phyloP scores from a whole-genome alignment of 2,888 invertebrate genomes.

The Conops quadrifasciatus region DNA sequence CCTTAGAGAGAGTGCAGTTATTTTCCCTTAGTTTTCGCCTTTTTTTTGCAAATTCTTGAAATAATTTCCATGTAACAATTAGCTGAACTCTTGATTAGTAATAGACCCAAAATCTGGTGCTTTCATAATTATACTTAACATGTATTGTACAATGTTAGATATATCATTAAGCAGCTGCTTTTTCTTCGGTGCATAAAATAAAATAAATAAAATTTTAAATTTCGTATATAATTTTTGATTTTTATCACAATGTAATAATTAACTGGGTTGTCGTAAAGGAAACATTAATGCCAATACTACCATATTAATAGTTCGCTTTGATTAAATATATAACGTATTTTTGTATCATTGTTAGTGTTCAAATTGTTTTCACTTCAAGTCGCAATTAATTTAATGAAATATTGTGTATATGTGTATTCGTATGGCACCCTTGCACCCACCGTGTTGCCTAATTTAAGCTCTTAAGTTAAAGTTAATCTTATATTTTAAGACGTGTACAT shows the following conservation, averaged over 20 bases:
- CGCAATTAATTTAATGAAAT: not conserved
- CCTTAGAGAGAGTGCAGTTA: constrained; percentile 3
- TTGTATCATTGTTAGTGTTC: too few species aligned
- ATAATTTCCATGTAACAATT: constrained; percentile 4
- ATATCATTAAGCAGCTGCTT: not conserved
- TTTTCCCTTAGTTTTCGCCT: too few species aligned
- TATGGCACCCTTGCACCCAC: not conserved
- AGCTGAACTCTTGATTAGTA: constrained; percentile 19
- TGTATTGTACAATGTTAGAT: not conserved
- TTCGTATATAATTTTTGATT: constrained; percentile 22
- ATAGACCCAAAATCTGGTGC: not conserved
- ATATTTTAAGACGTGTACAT: not conserved
- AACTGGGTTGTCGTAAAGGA: constrained; percentile 17
- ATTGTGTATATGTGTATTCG: not conserved
- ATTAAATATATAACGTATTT: too few species aligned
- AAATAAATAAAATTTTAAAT: not conserved
- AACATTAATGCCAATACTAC: too few species aligned
- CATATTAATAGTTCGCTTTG: too few species aligned
- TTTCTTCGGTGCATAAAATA: not conserved
- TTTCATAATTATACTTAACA: not conserved
- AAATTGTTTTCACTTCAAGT: not conserved
- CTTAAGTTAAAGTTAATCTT: constrained; percentile 2
- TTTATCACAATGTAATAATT: constrained; percentile 34
- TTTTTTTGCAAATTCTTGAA: too few species aligned
- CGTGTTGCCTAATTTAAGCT: not conserved